Base-by-base conservation (phyloP, 2,113 vertebrate genomes). In the Accipiter cooperii region DNA sequence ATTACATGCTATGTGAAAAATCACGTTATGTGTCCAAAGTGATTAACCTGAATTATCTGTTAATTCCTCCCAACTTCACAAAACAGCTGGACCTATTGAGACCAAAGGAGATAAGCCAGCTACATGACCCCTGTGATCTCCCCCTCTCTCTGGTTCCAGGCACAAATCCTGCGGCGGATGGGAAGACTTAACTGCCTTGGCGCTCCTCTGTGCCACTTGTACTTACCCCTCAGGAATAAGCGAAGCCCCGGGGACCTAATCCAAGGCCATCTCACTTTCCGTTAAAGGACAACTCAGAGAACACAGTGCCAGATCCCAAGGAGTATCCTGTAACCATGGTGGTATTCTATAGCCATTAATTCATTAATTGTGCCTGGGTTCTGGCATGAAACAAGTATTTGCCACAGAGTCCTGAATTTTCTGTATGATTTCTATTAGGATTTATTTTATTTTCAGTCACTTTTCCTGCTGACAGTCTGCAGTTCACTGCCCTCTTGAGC, bases 31-130 rank as follows among this genome's bases (percentile, higher is more conserved):
- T 36, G 20, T 84, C 77, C 57, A 65, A 79, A 85, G 78, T 9
- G 66, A 94, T 91, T 83, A 87, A 74, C 49, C 46, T 34, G 87
- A 93, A 80, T 85, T 94, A 93, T 60, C 89, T 80, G 75, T 54
- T 84, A 80, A 90, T 90, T 95, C 84, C 58, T 93, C 33, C 54
- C 94, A 93, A 47, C 65, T 89, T 96, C 78, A 95, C 94, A 63
- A 42, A 87, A 93, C 10, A 85, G 70, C 75, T 61, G 75, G 58
- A 25, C 60, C 36, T 33, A 17, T 22, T 10, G 26, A 28, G 46
- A 77, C 47, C 61, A 83, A 20, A 89, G 66, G 54, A 49, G 52
- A 49, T 24, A 46, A 65, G 61, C 8, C 63, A 85, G 84, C 70
- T 49, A 38, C 1, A 2, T 85, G 80, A 75, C 9, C 73, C 25